A percentile compares a stretch with the other conserved stretches of the same genome.
Evolutionary conservation across 2,888 invertebrate genomes (phyloP).

Genomic region (Spilarctia lutea): DNA sequence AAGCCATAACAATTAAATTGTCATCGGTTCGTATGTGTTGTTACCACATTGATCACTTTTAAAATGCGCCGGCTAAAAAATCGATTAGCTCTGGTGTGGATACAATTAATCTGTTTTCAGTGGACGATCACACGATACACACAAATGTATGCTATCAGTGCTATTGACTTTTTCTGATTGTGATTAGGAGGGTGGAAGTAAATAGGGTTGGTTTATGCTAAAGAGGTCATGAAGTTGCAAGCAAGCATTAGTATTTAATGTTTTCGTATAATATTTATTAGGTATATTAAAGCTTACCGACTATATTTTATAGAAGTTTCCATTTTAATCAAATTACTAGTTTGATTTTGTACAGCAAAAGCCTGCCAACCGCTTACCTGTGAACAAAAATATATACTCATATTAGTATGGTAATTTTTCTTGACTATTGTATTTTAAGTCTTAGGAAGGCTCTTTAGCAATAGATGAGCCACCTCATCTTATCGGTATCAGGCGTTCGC

Average conservation of each 20-base stretch:
- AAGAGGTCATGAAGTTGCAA: too few species aligned
- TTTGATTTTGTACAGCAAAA: neutral
- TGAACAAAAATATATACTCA: slow-evolving; percentile 1
- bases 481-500: neutral
- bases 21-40: neutral
- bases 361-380: neutral
- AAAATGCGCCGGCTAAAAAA: neutral
- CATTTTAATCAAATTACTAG: neutral
- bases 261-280: too few species aligned
- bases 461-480: neutral
- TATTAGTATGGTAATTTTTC: neutral
- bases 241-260: too few species aligned
- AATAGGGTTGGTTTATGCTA: neutral
- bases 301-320: neutral
- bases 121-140: neutral
- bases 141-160: neutral
- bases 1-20: neutral
- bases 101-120: neutral
- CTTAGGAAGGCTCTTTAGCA: too few species aligned
- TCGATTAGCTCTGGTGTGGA: neutral
- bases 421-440: too few species aligned
- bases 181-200: neutral
- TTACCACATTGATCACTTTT: neutral
- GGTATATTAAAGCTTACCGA: neutral
- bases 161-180: neutral